These are phyloP conservation scores for Osmerus mordax DNA, from an alignment of 2,113 vertebrate genomes.

Conservation along the genomic window DNA sequence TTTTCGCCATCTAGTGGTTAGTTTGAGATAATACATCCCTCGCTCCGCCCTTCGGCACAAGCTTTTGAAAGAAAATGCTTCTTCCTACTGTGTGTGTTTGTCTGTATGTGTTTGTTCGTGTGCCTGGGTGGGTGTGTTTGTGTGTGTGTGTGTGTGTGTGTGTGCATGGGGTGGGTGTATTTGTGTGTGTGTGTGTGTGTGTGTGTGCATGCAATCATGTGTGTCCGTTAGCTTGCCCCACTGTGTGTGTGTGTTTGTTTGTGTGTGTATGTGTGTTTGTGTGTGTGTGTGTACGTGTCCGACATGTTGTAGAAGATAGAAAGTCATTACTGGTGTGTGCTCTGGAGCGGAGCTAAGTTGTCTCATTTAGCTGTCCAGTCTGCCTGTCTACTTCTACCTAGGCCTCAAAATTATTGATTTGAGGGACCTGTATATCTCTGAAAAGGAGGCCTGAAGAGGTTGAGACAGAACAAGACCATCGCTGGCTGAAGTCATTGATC, in stretches of 20 bases:
- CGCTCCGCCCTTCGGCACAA: background rate
- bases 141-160: too few species aligned
- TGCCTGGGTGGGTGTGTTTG: background rate
- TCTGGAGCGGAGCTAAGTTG: constrained; percentile 59
- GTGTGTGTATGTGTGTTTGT: too few species aligned
- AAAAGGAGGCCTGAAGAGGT: constrained; percentile 33
- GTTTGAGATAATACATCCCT: constrained; percentile 19
- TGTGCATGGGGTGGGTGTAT: too few species aligned
- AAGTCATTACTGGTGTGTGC: constrained; percentile 28
- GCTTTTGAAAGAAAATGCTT: background rate
- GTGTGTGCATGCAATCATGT: background rate
- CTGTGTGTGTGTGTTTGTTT: background rate
- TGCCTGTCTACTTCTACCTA: constrained; percentile 35
- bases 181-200: constrained; percentile 22
- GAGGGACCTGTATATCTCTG: constrained; percentile 39
- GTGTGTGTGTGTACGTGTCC: background rate
- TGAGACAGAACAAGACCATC: constrained; percentile 7
- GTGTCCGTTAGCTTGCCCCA: background rate
- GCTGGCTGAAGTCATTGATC: background rate
- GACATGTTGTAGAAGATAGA: background rate
- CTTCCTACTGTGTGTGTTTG: constrained; percentile 21
- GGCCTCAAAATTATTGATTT: constrained; percentile 40
- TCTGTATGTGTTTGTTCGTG: constrained; percentile 30
- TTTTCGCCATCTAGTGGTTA: constrained; percentile 35
- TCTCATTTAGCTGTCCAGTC: constrained; percentile 53